Base-by-base conservation (phyloP, 2,888 invertebrate genomes). In the Andrena dorsata region DNA sequence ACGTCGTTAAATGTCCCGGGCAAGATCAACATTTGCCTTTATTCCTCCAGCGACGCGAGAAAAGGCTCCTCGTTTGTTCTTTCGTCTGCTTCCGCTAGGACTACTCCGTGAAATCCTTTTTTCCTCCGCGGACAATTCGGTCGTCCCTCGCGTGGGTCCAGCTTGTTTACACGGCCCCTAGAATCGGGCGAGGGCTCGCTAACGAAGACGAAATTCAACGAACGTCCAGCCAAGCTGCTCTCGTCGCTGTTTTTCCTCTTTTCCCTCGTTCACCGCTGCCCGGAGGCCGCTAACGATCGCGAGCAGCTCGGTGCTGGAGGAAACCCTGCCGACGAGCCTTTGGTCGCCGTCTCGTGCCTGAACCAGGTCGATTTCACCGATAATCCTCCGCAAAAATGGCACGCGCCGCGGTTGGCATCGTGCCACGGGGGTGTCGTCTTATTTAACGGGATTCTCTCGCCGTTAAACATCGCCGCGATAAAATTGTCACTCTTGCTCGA, bases 11-110 rank as follows among this genome's bases (percentile, higher is more conserved):
- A 76, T 71, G 78, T 83, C 66, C 76, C 74, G 2, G 61, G 65
- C 66, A 71, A 82, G 64, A 79, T 84, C 76, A 85, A 79, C 84
- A 82, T 85, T 85, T 83, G 51, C 78, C 75, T 74, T 84, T 61
- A 69, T 53, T 68, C 77, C 65, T 70, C 35, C 53, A 16, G 20
- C 8, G 8, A 35, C 16, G 47, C 16, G 41, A 61, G 41, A 49
- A 71, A 53, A 35, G 53, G 61, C 30, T 60, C 58, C 53, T 56
- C 53, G 41, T 28, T 26, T 35, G 20, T 47, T 41, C 49, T 13
- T 63, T 51, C 56, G 41, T 64, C 66, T 72, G 20, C 58, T 56
- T 65, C 35, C 49, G 63, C 32, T 26, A 64, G 51, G 68, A 74
- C 32, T 75, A 26, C 80, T 75, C 23, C 66, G 49, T 58, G 61